These are phyloP conservation scores for Heliangelus exortis DNA, from an alignment of 2,797 vertebrate genomes.

Conservation along the genomic window DNA sequence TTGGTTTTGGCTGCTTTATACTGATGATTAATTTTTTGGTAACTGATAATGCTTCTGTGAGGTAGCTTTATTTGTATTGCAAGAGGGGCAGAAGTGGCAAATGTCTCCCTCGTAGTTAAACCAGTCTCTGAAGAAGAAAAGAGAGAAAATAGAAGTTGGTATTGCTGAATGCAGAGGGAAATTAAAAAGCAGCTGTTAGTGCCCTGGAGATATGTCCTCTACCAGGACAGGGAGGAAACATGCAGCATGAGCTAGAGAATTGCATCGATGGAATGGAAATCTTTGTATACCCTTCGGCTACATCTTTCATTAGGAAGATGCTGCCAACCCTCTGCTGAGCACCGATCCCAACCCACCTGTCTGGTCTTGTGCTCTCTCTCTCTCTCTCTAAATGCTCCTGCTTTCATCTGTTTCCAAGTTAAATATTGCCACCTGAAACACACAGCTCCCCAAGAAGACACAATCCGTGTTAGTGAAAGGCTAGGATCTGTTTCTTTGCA, in stretches of 20 bases:
- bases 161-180: constrained; percentile 14
- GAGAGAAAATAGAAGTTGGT: background rate
- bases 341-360: background rate
- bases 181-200: constrained; percentile 7
- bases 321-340: constrained; percentile 17
- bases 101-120: background rate
- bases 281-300: constrained; percentile 6
- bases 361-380: constrained; percentile 1
- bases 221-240: background rate
- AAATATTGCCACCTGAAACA: constrained; percentile 32
- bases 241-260: background rate
- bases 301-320: background rate
- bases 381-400: background rate
- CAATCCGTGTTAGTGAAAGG: background rate
- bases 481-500: constrained; percentile 5
- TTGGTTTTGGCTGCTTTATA: background rate
- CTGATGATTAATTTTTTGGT: background rate
- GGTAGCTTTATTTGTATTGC: background rate
- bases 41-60: background rate
- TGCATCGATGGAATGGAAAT: background rate
- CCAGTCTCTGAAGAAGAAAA: background rate
- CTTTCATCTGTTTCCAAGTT: constrained; percentile 28
- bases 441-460: background rate
- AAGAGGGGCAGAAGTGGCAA: background rate
- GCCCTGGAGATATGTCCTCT: background rate